Percentiles rank a stretch among this genome's conserved stretches.
These are phyloP conservation scores for Artemisiospiza belli DNA, from an alignment of 2,113 vertebrate genomes.

Conservation along the genomic window DNA sequence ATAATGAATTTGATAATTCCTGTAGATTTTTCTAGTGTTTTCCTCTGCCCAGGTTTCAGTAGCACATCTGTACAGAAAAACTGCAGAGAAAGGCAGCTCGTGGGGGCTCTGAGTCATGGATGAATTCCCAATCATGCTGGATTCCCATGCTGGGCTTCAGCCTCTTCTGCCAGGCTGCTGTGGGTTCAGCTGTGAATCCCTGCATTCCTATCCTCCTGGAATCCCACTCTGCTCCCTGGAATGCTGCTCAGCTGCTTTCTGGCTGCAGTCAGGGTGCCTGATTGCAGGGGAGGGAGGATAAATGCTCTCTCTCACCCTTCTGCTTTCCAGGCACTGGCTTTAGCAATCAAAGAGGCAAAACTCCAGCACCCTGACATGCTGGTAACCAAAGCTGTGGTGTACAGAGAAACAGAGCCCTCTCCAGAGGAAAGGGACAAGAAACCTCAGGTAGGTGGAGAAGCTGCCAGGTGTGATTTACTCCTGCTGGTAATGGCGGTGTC, in stretches of 20 bases:
- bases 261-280: neutral
- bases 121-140: rapidly evolving
- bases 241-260: neutral
- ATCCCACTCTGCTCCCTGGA: neutral
- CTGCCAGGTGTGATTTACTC: neutral
- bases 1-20: neutral
- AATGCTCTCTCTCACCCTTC: neutral
- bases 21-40: neutral
- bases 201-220: neutral
- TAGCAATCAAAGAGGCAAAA: conserved; percentile 98
- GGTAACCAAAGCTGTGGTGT: conserved; percentile 98
- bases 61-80: neutral
- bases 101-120: rapidly evolving
- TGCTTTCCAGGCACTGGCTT: conserved; percentile 86
- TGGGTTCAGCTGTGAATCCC: neutral
- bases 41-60: neutral
- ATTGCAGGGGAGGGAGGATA: neutral
- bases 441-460: conserved; percentile 78
- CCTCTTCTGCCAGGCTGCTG: neutral
- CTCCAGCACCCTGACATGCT: conserved; percentile 98
- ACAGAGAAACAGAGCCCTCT: conserved; percentile 96
- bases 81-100: neutral
- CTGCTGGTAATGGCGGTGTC: neutral
- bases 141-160: neutral
- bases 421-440: conserved; percentile 88